Conservation (phyloP, 2,888 invertebrate species). For the Eurytoma californica region DNA sequence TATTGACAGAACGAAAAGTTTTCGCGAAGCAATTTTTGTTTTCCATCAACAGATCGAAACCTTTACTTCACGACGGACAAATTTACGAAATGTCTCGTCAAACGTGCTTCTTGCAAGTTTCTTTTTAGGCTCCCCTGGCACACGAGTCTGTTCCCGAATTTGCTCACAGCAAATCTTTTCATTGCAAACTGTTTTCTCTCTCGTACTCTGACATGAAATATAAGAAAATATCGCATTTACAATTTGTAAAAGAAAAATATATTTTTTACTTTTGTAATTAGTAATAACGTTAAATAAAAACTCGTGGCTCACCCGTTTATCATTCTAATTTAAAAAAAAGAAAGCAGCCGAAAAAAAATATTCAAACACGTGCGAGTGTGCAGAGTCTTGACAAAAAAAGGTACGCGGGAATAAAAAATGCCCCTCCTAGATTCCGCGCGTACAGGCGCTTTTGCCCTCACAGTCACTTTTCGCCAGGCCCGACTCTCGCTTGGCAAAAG, state of each 20-base stretch:
- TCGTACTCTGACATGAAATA: too few species aligned
- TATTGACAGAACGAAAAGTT: slow-evolving; percentile 21
- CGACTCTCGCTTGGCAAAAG: slow-evolving; percentile 3
- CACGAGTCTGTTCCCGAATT: neutral
- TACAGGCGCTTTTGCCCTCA: too few species aligned
- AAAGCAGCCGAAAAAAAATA: neutral
- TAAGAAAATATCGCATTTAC: too few species aligned
- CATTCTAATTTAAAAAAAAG: too few species aligned
- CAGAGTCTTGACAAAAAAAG: neutral
- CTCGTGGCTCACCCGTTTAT: too few species aligned
- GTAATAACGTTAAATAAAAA: too few species aligned
- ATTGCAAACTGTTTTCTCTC: too few species aligned
- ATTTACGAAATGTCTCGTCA: slow-evolving; percentile 29
- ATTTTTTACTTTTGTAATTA: too few species aligned
- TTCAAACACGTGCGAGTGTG: neutral
- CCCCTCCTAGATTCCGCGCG: too few species aligned
- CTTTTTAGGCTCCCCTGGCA: neutral
- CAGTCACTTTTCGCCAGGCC: neutral
- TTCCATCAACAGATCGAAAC: slow-evolving; percentile 1
- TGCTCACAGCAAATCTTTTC: neutral
- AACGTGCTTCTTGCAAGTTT: neutral
- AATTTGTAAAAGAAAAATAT: too few species aligned
- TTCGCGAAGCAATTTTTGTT: slow-evolving; percentile 2
- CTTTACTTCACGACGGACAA: neutral
- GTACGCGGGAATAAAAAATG: slow-evolving; percentile 16